Base-by-base conservation (phyloP, 2,888 invertebrate species). In the Pristionchus japonicus region DNA sequence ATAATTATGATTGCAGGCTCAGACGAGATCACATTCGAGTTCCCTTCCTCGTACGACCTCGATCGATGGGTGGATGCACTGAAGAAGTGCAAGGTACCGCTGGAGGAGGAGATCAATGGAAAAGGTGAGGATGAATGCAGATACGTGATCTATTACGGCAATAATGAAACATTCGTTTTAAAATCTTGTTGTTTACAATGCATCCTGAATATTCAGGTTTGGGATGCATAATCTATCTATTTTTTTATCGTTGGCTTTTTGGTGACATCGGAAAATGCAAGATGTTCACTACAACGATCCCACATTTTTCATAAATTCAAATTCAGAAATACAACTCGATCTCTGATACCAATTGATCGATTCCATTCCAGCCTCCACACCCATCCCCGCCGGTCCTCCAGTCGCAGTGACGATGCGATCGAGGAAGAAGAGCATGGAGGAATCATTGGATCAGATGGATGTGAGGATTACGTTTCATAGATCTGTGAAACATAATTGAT, bases 51-150 rank as follows among this genome's bases (percentile, higher is more conserved):
- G 17, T 88, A 77, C 27, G 92, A 92, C 64, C n/a, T 85, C 3
- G 91, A 91, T 13, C 57, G 90, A 80, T 91, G 91, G 89, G 27
- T 91, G n/a, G 83, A 87, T 7, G 91, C 90, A 0, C 85, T 91
- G 20, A 52, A 64, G 15, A 89, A 90, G 87, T 84, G 86, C 27
- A 89, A 89, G 17, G 88, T 90, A 0, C 88, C 61, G 0, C 70
- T 90, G 0, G 89, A 90, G 23, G 84, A 86, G 64, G n/a, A 88
- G 64, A 31, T 64, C 77, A 80, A 87, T 52, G 80, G 61, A 17
- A 52, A 77, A 80, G 77, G 77, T 52, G n/a, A n/a, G n/a, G n/a
- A n/a, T n/a, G n/a, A n/a, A n/a, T n/a, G n/a, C n/a, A n/a, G n/a
- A n/a, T n/a, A n/a, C n/a, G n/a, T n/a, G n/a, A n/a, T n/a, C n/a